These are phyloP conservation scores for Sorex maritimensis DNA, from an alignment of 2,797 vertebrate genomes.

Conservation along the genomic window DNA sequence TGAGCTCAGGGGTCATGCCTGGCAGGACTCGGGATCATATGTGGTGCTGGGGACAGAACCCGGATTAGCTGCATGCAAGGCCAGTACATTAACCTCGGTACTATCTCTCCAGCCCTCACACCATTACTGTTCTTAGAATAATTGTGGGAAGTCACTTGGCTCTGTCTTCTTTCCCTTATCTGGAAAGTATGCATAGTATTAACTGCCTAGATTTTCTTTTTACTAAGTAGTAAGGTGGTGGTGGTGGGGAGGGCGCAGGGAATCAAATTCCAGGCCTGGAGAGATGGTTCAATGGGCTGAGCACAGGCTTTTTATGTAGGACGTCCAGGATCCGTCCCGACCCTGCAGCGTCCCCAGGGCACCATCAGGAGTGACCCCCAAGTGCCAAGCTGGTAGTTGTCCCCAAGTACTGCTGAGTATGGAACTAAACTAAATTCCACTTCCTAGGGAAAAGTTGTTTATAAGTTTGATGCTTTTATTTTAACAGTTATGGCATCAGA, in stretches of 20 bases:
- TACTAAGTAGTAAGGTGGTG: not conserved
- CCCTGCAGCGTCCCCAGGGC: no score
- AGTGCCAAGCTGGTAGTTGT: no score
- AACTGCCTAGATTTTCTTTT: constrained; percentile 14
- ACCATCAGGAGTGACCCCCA: no score
- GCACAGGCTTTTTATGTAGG: no score
- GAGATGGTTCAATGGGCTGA: not conserved
- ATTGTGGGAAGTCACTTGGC: constrained; percentile 31
- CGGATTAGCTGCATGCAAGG: no score
- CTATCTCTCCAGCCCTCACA: no score
- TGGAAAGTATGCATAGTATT: not conserved
- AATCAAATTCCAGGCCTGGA: not conserved
- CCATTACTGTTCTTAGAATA: not conserved
- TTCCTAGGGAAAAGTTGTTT: not conserved
- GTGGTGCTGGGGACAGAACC: no score
- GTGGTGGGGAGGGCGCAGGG: not conserved
- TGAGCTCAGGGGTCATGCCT: no score
- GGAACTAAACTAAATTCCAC: not conserved
- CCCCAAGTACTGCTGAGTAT: no score
- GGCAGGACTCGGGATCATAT: no score
- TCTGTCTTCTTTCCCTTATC: not conserved
- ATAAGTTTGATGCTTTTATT: constrained; percentile 16
- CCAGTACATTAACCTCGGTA: no score
- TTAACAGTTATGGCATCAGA: not conserved
- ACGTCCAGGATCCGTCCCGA: no score